Conservation (phyloP, 37 sponge, comb jelly and placozoan species). For the Beroe forskalii region DNA sequence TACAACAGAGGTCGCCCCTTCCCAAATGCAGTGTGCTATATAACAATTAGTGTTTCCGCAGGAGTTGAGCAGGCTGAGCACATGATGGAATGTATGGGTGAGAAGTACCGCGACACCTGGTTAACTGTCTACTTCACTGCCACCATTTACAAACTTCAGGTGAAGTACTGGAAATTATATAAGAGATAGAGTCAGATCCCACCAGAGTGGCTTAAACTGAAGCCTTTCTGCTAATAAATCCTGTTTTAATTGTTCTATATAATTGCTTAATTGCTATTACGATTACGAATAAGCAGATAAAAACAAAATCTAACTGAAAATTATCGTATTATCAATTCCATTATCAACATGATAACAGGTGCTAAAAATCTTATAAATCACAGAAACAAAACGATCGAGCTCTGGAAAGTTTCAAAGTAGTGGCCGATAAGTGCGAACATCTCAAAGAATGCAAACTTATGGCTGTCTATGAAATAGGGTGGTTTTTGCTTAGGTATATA, state of each 20-base stretch:
- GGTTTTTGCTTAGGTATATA: too few relatives aligned
- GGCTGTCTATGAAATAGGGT: conserved; percentile 46
- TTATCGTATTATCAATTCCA: too few relatives aligned
- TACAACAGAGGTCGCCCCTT: too few relatives aligned
- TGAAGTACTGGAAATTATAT: too few relatives aligned
- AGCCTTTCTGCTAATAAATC: not conserved
- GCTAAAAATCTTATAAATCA: too few relatives aligned
- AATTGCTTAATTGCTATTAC: too few relatives aligned
- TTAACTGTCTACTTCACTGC: conserved; percentile 23
- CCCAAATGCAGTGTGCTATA: too few relatives aligned
- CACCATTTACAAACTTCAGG: conserved; percentile 26
- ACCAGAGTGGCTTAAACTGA: not conserved
- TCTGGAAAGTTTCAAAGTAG: not conserved
- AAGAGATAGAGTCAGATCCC: not conserved
- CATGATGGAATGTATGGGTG: not conserved
- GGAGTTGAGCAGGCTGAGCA: not conserved
- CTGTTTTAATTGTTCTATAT: not conserved
- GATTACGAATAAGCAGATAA: too few relatives aligned
- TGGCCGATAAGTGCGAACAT: not conserved
- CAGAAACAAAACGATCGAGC: not conserved
- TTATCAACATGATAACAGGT: too few relatives aligned
- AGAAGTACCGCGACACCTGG: not conserved
- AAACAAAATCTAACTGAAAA: too few relatives aligned
- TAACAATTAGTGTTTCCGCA: too few relatives aligned
- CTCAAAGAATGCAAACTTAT: conserved; percentile 17